These are phyloP conservation scores for Steinernema carpocapsae DNA, from an alignment of 2,888 invertebrate species.

Conservation along the genomic window DNA sequence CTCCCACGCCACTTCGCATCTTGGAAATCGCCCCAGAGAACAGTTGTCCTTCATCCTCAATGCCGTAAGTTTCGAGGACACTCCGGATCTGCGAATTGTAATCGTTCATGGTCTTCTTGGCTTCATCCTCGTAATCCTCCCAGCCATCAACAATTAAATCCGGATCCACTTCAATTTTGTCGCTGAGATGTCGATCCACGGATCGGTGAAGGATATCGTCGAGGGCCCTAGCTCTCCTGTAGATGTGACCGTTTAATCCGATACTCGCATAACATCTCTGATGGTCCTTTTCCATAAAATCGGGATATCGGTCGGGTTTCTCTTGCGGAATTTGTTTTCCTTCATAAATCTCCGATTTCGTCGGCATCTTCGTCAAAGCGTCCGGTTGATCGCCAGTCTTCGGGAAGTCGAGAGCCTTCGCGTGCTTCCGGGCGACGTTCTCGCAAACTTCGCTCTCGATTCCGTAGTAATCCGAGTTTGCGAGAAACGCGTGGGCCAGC, in stretches of 20 bases:
- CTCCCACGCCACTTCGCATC: constrained; percentile 59
- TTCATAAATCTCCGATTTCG: constrained; percentile 35
- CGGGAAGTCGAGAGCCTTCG: constrained; percentile 68
- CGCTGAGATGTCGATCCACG: constrained; percentile 41
- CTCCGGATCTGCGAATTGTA: constrained; percentile 45
- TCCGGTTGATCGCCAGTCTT: constrained; percentile 65
- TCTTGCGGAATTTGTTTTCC: constrained; percentile 45
- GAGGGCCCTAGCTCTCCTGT: constrained; percentile 57
- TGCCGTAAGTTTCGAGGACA: constrained; percentile 58
- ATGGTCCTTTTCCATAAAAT: constrained; percentile 56
- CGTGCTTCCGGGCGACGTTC: constrained; percentile 63
- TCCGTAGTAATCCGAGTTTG: constrained; percentile 66
- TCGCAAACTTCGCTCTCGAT: constrained; percentile 55
- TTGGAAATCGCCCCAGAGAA: constrained; percentile 58
- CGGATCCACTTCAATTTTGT: constrained; percentile 34
- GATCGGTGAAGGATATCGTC: constrained; percentile 53
- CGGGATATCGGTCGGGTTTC: constrained; percentile 46
- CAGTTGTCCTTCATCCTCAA: constrained; percentile 61
- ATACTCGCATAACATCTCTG: constrained; percentile 57
- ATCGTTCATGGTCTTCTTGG: constrained; percentile 37
- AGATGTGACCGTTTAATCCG: constrained; percentile 65
- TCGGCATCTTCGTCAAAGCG: constrained; percentile 45
- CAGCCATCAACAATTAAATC: constrained; percentile 39
- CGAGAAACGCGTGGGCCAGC: constrained; percentile 68
- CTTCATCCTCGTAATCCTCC: constrained; percentile 40